Conservation (phyloP, 2,797 vertebrate genomes). For the Toxotes lorentzi region DNA sequence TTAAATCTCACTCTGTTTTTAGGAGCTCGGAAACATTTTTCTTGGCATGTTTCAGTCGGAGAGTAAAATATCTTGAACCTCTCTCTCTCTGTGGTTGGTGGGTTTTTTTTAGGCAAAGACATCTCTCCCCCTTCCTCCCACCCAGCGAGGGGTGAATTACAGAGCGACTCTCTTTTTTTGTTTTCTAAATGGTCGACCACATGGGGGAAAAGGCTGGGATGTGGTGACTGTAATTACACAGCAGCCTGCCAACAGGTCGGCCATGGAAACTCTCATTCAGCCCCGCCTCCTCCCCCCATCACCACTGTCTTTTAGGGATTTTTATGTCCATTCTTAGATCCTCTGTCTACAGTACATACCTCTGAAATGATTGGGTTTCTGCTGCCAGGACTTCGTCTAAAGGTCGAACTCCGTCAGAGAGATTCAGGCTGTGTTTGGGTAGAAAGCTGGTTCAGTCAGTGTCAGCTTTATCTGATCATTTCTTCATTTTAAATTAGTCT, state of each 20-base stretch:
- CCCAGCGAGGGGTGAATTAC: constrained; percentile 49
- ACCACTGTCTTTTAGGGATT: constrained; percentile 51
- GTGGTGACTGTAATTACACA: constrained; percentile 55
- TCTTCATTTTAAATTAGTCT: neutral
- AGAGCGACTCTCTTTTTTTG: constrained; percentile 50
- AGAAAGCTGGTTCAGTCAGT: neutral
- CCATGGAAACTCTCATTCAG: constrained; percentile 87
- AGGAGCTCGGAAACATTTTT: neutral
- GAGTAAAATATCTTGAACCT: constrained; percentile 12
- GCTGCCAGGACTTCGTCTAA: constrained; percentile 23
- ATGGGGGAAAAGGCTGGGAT: constrained; percentile 43
- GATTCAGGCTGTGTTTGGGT: neutral
- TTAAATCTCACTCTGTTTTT: neutral
- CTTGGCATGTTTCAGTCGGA: constrained; percentile 6
- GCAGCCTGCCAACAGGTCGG: constrained; percentile 81
- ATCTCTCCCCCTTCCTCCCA: neutral
- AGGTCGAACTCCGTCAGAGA: neutral
- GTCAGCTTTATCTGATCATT: neutral
- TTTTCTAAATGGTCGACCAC: constrained; percentile 53
- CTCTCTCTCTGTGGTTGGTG: constrained; percentile 3
- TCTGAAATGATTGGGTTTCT: constrained; percentile 42
- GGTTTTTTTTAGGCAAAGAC: constrained; percentile 59
- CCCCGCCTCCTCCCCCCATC: neutral
- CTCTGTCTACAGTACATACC: constrained; percentile 38
- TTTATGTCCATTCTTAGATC: constrained; percentile 61